Base-by-base conservation (phyloP, 2,797 vertebrate species). In the Chaenodraco wilsoni region DNA sequence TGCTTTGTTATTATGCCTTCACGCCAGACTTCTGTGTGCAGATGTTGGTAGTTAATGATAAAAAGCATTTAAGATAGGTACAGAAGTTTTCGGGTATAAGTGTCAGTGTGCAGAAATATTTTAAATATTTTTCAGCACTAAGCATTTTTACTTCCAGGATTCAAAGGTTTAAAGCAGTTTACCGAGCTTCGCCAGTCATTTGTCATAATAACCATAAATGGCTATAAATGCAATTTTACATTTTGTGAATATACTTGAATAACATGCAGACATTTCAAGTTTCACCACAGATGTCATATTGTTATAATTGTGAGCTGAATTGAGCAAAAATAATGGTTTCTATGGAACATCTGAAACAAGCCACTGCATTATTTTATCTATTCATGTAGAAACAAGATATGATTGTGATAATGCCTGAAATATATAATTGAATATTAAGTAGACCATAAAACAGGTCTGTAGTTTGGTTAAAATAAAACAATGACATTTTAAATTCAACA, bases 281-380 rank as follows among this genome's bases (percentile, higher is more conserved):
- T 62, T 57, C 31, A 16, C 3, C 5, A 23, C 14, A 37, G 37
- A 52, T 59, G 8, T 31, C 31, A 21, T 1, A 31, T 33, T 3
- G 10, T 33, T 3, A 57, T 43, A 50, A 15, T 55, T 37, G 3
- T 69, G 45, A 69, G 54, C 13, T 56, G 16, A 67, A 57, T 46
- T 48, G 33, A 37, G 33, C 33, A 7, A 27, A 3, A 5, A 44
- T 1, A 14, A 41, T 1, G 44, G 43, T 45, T 45, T 15, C 44
- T 45, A 45, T 37, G 41, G 17, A 27, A 37, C 8, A 37, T 37
- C 45, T 63, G 21, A 49, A 49, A 56, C 41, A 55, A 44, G 21
- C 15, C 4, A 65, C 15, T 27, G 10, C n/a, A n/a, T 58, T 40
- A 59, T 52, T 44, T 9, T 5, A 52, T 61, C 41, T 63, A 54